Conservation (phyloP, 2,113 vertebrate genomes). For the Ivindomyrus marchei region DNA sequence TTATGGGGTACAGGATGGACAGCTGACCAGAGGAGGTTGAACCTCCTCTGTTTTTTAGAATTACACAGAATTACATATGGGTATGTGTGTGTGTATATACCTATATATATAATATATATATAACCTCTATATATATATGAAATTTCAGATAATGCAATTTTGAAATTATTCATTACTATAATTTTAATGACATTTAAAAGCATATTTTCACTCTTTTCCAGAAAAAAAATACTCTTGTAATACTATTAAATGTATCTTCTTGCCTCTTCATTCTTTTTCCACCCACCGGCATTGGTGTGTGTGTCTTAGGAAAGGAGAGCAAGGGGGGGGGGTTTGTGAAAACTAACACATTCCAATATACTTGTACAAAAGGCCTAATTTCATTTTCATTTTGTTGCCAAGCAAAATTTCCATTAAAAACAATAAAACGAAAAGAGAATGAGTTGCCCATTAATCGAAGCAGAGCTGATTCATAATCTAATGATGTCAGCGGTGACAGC, state of each 20-base stretch:
- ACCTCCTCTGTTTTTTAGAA: neutral
- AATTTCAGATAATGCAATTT: neutral
- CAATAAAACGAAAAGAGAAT: constrained; percentile 14
- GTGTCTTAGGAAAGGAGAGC: neutral
- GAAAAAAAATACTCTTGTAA: neutral
- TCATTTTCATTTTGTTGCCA: neutral
- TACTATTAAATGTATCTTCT: neutral
- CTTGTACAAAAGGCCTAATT: neutral
- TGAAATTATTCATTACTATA: neutral
- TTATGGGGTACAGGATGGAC: neutral
- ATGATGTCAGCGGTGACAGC: constrained; percentile 3
- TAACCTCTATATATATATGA: too few relatives aligned
- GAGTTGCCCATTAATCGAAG: neutral
- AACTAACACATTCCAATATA: neutral
- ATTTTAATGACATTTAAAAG: neutral
- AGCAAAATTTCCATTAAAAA: constrained; percentile 33
- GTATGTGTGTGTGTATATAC: too few relatives aligned
- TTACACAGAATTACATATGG: neutral
- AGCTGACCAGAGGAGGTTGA: neutral
- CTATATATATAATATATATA: too few relatives aligned
- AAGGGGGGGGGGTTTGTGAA: neutral
- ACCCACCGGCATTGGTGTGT: neutral
- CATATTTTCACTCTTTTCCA: neutral
- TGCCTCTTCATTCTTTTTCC: neutral
- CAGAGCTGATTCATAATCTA: neutral